phyloP scores from a whole-genome alignment of 2,113 vertebrate genomes.

The Oryzias celebensis region DNA sequence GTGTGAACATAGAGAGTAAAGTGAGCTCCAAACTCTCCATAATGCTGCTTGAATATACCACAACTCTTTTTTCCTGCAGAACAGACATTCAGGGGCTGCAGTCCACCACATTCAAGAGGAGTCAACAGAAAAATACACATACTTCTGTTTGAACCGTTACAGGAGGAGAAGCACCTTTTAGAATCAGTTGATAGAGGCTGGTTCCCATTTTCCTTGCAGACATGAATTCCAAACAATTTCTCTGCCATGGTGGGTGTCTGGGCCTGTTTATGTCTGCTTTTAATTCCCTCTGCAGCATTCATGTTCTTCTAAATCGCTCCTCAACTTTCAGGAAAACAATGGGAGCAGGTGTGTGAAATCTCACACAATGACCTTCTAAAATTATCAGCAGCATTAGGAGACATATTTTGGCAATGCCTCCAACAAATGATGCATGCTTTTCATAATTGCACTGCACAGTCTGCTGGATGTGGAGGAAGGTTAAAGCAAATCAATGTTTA shows the following conservation, averaged over 20 bases:
- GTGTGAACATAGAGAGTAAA: no score
- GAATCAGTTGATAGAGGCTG: constrained; percentile 60
- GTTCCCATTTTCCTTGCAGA: constrained; percentile 82
- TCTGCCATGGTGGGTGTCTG: constrained; percentile 74
- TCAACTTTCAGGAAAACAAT: constrained; percentile 19
- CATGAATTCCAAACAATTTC: constrained; percentile 87
- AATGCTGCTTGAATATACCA: constrained; percentile 18
- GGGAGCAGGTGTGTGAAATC: constrained; percentile 6
- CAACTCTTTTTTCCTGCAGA: constrained; percentile 18
- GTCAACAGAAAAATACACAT: background rate
- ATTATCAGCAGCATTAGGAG: background rate
- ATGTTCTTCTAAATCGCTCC: constrained; percentile 59
- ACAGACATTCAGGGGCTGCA: constrained; percentile 13
- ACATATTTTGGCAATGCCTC: no score
- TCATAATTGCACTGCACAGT: no score
- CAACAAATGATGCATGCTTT: no score
- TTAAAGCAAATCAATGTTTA: no score
- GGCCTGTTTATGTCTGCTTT: constrained; percentile 79
- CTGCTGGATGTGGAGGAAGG: no score
- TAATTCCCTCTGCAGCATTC: constrained; percentile 77
- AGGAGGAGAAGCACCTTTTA: constrained; percentile 38
- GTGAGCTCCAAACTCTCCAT: background rate
- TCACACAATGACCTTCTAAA: background rate
- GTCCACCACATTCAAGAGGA: constrained; percentile 34
- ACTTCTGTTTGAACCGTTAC: background rate